Evolutionary conservation across 2,113 vertebrate genomes (phyloP), one percentile per base, ranked within the genome.

Genomic region (Regulus satrapa): DNA sequence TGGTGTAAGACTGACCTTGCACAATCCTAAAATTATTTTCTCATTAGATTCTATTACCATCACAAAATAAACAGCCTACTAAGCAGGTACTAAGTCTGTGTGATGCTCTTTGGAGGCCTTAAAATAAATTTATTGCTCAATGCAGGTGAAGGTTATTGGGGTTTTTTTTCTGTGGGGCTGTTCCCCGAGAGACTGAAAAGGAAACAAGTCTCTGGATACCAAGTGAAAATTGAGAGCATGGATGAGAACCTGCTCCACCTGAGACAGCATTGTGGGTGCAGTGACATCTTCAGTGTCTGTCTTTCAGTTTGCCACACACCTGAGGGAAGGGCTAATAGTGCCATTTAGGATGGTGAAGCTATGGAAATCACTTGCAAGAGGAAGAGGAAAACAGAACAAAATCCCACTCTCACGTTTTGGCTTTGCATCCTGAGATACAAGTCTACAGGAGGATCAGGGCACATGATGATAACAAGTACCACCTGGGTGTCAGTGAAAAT

Each of bases 351-450:
- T 9, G 25, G 51, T 19, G 20, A 91, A 41, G 18, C 18, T 66
- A 54, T 19, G 8, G 23, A 58, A 80, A 88, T 38, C 28, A 32
- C 23, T 83, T 41, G 34, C 23, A 74, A 55, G 31, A 91, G 25
- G 15, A 74, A 55, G 31, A 91, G 25, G 15, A 66, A 48, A 89
- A 73, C 0, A 2, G 26, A 58, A 89, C 7, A 32, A 74, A 68
- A 56, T 23, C 20, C 20, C 38, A 31, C 45, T 14, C 19, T 29
- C 64, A 20, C 0, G 0, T 48, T 82, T 68, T 4, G 4, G n/a
- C 23, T 94, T 85, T 61, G 71, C 34, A 88, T 32, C 66, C 56
- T 64, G n/a, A 54, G 17, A 31, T 34, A 32, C 51, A 63, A 10
- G 2, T 28, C 52, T 63, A 40, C 61, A 85, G 45, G 54, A 92